A percentile compares a stretch with the other conserved stretches of the same genome.
Conservation (phyloP, 2,113 vertebrate species). For the Xenotilapia caudafasciata region DNA sequence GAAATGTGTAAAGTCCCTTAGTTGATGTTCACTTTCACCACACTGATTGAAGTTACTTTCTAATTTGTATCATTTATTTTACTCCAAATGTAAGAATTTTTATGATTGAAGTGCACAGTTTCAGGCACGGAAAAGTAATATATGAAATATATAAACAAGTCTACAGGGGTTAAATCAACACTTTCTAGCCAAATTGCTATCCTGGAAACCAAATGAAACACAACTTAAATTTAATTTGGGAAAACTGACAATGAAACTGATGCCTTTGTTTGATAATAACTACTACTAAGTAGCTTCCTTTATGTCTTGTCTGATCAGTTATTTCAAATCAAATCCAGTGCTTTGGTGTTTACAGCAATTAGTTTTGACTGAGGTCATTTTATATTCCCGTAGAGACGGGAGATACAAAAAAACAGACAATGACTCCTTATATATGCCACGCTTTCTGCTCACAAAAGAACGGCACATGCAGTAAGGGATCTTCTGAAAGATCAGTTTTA, state of each 20-base stretch:
- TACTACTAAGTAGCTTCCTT: neutral
- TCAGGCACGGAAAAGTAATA: neutral
- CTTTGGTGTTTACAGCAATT: neutral
- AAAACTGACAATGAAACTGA: neutral
- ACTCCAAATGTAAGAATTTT: neutral
- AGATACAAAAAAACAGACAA: neutral
- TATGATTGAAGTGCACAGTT: neutral
- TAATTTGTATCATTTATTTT: neutral
- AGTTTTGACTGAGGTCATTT: neutral
- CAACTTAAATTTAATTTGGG: neutral
- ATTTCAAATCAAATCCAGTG: neutral
- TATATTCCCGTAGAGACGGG: neutral
- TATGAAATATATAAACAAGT: neutral
- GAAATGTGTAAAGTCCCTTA: neutral
- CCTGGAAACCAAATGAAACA: neutral
- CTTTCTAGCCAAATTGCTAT: neutral
- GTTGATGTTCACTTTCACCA: neutral
- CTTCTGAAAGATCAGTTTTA: neutral
- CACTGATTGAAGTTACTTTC: neutral
- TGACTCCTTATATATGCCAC: neutral
- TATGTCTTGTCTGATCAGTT: neutral
- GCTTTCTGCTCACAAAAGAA: neutral
- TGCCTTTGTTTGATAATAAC: neutral
- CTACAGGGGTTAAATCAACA: neutral
- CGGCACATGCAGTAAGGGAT: neutral